phyloP scores from a whole-genome alignment of 2,888 invertebrate species.

The Dicycla oo region DNA sequence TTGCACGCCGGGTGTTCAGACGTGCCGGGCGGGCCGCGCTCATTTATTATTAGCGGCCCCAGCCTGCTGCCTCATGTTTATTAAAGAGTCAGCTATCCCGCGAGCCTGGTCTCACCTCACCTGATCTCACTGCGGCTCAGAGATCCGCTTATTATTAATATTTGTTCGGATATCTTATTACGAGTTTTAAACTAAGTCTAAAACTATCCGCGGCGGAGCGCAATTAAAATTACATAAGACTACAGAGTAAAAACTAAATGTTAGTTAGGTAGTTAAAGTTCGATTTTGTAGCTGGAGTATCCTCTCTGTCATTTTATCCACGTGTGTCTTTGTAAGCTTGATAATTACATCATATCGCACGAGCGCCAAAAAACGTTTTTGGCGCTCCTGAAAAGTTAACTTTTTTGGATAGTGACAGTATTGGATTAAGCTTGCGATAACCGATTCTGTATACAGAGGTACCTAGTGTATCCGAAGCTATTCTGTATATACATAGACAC shows the following conservation, averaged over 20 bases:
- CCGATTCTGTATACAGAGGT: neutral
- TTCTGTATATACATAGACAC: conserved; percentile 13
- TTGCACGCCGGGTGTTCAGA: conserved; percentile 66
- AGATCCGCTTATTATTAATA: conserved; percentile 70
- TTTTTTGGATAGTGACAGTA: no score
- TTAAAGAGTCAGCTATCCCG: conserved; percentile 77
- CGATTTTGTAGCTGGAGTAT: neutral
- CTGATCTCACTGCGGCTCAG: conserved; percentile 70
- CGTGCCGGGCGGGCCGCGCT: conserved; percentile 68
- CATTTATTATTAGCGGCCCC: conserved; percentile 82
- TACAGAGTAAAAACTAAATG: neutral
- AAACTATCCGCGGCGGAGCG: conserved; percentile 4
- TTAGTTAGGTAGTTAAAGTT: neutral
- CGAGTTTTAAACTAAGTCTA: conserved; percentile 28
- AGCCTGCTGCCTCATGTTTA: conserved; percentile 79
- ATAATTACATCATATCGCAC: conserved; percentile 1
- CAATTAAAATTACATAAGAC: conserved; percentile 3
- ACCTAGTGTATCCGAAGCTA: conserved; percentile 31
- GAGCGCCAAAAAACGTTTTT: no score
- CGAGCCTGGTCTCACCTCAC: conserved; percentile 75
- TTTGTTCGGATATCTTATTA: conserved; percentile 55
- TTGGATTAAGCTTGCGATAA: no score
- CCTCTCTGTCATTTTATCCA: neutral
- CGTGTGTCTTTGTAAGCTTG: neutral
- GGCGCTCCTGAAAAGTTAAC: no score